A percentile compares a stretch with the other conserved stretches of the same genome.
Conservation (phyloP, 2,888 invertebrate species). For the Anthoptus insignis region DNA sequence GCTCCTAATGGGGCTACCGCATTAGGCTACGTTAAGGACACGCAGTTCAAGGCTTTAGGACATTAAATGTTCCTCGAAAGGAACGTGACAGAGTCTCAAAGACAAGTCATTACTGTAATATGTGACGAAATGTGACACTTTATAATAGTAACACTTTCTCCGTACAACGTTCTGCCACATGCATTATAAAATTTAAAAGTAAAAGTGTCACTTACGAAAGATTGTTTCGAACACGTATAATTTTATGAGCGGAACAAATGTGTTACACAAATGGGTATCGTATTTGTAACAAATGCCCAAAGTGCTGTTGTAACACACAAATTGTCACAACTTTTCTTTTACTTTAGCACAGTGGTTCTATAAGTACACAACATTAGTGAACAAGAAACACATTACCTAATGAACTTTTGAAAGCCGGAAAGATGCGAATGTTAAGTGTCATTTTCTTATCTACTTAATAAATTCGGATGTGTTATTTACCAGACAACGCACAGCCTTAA, state of each 20-base stretch:
- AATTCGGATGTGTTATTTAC: too few relatives aligned
- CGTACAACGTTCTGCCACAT: conserved; percentile 48
- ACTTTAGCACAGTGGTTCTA: conserved; percentile 3
- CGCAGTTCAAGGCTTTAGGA: conserved; percentile 12
- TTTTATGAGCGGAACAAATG: conserved; percentile 27
- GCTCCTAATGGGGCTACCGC: conserved; percentile 19
- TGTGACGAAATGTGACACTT: conserved; percentile 54
- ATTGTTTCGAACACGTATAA: conserved; percentile 51
- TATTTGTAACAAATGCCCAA: conserved; percentile 1
- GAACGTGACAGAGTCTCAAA: conserved; percentile 41
- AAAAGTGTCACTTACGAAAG: conserved; percentile 72
- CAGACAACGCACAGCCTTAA: too few relatives aligned
- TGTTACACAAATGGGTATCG: conserved; percentile 20
- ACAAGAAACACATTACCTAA: neutral
- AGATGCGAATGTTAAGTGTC: neutral
- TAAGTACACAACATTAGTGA: conserved; percentile 4
- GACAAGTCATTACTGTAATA: conserved; percentile 35
- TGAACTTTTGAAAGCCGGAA: neutral
- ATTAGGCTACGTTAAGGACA: conserved; percentile 19
- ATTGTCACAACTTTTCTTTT: conserved; percentile 17
- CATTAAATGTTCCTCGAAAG: neutral
- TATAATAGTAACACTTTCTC: conserved; percentile 58
- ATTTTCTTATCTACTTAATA: neutral
- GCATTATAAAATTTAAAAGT: conserved; percentile 59
- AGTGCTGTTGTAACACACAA: conserved; percentile 12